These are phyloP conservation scores for Trachelus troglodyta DNA, from an alignment of 2,888 invertebrate species.

Conservation along the genomic window DNA sequence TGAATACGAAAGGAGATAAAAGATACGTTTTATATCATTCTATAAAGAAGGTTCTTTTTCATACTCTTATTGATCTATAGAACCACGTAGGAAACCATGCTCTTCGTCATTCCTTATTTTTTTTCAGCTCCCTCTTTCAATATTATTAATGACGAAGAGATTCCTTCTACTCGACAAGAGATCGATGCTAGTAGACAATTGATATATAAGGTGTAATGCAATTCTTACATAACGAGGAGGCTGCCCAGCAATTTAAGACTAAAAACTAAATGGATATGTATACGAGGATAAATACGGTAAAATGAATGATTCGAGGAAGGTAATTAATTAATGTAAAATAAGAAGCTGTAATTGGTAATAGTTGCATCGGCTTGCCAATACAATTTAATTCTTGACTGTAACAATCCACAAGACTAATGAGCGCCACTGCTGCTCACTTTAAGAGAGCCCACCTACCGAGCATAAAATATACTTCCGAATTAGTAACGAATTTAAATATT, in stretches of 20 bases:
- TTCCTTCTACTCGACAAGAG: neutral
- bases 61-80: neutral
- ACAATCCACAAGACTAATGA: neutral
- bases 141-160: neutral
- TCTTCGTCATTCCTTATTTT: neutral
- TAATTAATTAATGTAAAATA: neutral
- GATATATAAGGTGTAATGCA: neutral
- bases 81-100: neutral
- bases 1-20: neutral
- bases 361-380: neutral
- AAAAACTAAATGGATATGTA: neutral
- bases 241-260: neutral
- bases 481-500: neutral
- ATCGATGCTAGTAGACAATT: neutral
- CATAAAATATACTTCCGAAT: neutral
- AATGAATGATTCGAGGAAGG: neutral
- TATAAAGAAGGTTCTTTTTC: neutral
- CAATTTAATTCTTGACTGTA: neutral
- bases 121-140: neutral
- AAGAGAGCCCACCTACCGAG: neutral
- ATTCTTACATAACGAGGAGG: neutral
- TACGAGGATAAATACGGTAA: neutral
- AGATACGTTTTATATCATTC: neutral
- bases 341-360: neutral
- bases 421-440: neutral